phyloP scores from a whole-genome alignment of 2,113 vertebrate genomes.

The Xenopus borealis region DNA sequence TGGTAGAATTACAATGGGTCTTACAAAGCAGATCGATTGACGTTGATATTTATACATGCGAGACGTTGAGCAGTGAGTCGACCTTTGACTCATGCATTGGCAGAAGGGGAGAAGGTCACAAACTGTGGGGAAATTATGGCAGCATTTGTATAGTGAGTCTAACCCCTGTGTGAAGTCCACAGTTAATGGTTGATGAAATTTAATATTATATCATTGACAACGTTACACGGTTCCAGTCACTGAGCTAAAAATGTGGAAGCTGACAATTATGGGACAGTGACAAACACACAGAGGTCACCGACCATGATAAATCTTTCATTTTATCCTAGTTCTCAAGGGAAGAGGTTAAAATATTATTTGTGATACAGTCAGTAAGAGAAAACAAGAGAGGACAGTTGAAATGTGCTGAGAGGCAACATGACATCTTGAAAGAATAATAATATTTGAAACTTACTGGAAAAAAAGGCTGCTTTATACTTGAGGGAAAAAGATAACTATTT shows the following conservation, averaged over 20 bases:
- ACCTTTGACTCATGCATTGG: background rate
- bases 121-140: conserved; percentile 24
- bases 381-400: conserved; percentile 6
- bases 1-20: conserved; percentile 16
- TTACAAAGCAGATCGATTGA: conserved; percentile 4
- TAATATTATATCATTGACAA: conserved; percentile 29
- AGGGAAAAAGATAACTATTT: too few species aligned
- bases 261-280: conserved; percentile 14
- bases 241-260: conserved; percentile 11
- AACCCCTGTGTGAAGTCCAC: conserved; percentile 3
- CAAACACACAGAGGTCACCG: conserved; percentile 13
- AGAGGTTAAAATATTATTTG: conserved; percentile 28
- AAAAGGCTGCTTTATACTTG: too few species aligned
- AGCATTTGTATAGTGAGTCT: background rate
- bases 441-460: too few species aligned
- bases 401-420: background rate
- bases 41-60: conserved; percentile 26
- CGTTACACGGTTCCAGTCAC: conserved; percentile 18
- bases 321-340: background rate
- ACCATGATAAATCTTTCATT: conserved; percentile 13
- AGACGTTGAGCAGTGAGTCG: background rate
- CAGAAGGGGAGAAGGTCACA: conserved; percentile 5
- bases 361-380: background rate
- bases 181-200: conserved; percentile 24
- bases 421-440: too few species aligned